A percentile compares a stretch with the other conserved stretches of the same genome.
These are phyloP conservation scores for Meriones unguiculatus DNA, from an alignment of 2,113 vertebrate species.

Conservation along the genomic window DNA sequence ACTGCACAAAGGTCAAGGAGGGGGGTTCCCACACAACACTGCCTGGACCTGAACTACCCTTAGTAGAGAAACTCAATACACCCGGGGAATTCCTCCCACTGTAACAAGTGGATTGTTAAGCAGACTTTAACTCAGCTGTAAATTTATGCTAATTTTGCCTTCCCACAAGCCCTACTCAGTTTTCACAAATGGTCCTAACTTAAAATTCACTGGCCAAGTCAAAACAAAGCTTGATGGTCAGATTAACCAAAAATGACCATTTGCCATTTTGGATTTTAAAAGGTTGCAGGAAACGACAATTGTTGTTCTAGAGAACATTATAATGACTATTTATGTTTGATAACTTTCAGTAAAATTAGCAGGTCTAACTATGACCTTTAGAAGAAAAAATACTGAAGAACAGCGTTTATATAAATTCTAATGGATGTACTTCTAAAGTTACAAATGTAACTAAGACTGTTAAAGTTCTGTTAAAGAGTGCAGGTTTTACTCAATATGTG, in stretches of 20 bases:
- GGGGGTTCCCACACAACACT: conserved; percentile 39
- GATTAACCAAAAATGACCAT: conserved; percentile 48
- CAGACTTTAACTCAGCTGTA: conserved; percentile 32
- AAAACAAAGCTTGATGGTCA: conserved; percentile 7
- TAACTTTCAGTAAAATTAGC: conserved; percentile 28
- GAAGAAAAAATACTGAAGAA: neutral
- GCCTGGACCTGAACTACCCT: conserved; percentile 25
- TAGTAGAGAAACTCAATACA: conserved; percentile 66
- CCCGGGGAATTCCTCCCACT: conserved; percentile 27
- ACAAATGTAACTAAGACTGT: neutral
- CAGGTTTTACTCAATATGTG: neutral
- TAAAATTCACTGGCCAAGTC: neutral
- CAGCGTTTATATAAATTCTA: neutral
- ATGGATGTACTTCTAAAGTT: neutral
- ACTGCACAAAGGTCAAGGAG: conserved; percentile 68
- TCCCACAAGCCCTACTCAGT: neutral
- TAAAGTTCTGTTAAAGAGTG: neutral
- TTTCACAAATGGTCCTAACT: neutral
- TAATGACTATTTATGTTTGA: conserved; percentile 28
- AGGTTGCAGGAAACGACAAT: neutral
- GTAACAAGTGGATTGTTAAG: conserved; percentile 51
- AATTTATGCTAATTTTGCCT: conserved; percentile 36
- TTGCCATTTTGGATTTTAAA: conserved; percentile 21
- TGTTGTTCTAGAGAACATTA: neutral
- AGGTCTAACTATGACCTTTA: neutral